phyloP scores from a whole-genome alignment of 2,113 vertebrate genomes.

The Patagioenas fasciata region DNA sequence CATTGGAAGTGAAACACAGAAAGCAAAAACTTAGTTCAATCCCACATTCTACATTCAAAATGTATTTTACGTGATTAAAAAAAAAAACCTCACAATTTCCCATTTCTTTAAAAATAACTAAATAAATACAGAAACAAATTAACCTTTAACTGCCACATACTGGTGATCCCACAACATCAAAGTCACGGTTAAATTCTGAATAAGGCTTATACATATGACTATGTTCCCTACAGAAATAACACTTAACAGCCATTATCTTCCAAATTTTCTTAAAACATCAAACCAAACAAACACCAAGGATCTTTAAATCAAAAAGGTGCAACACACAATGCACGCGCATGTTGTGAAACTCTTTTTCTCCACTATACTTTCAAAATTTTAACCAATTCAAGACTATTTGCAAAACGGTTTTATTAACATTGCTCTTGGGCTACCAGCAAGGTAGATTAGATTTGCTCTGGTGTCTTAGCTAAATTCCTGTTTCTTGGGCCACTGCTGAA shows the following conservation, averaged over 20 bases:
- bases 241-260: not conserved
- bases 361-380: not conserved
- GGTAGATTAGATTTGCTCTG: not conserved
- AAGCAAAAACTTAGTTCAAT: not conserved
- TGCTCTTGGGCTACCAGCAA: not conserved
- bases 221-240: not conserved
- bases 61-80: not conserved
- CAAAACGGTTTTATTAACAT: not conserved
- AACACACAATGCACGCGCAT: fast-evolving
- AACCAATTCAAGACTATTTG: not conserved
- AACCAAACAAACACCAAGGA: not conserved
- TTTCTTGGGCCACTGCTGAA: not conserved
- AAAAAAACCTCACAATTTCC: not conserved
- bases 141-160: not conserved
- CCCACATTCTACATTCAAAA: not conserved
- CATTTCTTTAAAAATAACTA: not conserved
- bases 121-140: not conserved
- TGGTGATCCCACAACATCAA: not conserved
- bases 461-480: not conserved
- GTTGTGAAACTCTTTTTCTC: not conserved
- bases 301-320: not conserved
- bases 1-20: not conserved
- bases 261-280: not conserved
- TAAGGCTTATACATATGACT: not conserved
- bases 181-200: not conserved